Percentiles rank a stretch among this genome's conserved stretches.
These are phyloP conservation scores for Mola mola DNA, from an alignment of 2,113 vertebrate species.

Conservation along the genomic window DNA sequence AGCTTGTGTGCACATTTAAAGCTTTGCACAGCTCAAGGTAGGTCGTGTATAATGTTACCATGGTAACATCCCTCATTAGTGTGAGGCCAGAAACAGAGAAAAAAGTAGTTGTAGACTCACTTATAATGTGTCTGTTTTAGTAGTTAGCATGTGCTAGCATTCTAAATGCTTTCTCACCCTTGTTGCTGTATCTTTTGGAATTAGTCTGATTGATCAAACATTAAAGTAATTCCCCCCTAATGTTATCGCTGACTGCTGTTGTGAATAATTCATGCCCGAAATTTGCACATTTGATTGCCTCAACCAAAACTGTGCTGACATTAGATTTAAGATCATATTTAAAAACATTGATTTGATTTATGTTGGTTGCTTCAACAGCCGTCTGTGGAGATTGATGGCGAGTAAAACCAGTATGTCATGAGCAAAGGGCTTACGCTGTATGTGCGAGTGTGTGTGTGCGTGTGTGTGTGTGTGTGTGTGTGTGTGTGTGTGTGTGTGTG, in stretches of 20 bases:
- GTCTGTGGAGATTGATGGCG: conserved; percentile 30
- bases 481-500: conserved; percentile 1
- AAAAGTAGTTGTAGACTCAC: conserved; percentile 60
- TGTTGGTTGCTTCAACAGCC: conserved; percentile 21
- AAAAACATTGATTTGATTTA: conserved; percentile 52
- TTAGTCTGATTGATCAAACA: conserved; percentile 45
- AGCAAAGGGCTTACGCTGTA: neutral
- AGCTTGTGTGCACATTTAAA: conserved; percentile 45
- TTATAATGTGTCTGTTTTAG: conserved; percentile 23
- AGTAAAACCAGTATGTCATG: conserved; percentile 28
- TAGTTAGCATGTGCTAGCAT: too few species aligned
- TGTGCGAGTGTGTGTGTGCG: neutral
- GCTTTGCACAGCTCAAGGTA: conserved; percentile 53
- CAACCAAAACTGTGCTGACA: conserved; percentile 36
- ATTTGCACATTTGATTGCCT: conserved; percentile 59
- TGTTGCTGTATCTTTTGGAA: conserved; percentile 7
- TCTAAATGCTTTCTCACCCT: conserved; percentile 18
- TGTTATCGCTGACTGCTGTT: conserved; percentile 4
- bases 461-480: neutral
- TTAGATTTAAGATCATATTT: conserved; percentile 43
- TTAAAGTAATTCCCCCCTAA: conserved; percentile 47
- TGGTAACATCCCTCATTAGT: conserved; percentile 72
- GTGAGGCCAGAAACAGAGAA: conserved; percentile 50
- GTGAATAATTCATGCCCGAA: conserved; percentile 58
- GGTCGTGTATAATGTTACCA: conserved; percentile 65